Evolutionary conservation across 2,888 invertebrate genomes (phyloP).

Genomic region (Cylloceria caligata): DNA sequence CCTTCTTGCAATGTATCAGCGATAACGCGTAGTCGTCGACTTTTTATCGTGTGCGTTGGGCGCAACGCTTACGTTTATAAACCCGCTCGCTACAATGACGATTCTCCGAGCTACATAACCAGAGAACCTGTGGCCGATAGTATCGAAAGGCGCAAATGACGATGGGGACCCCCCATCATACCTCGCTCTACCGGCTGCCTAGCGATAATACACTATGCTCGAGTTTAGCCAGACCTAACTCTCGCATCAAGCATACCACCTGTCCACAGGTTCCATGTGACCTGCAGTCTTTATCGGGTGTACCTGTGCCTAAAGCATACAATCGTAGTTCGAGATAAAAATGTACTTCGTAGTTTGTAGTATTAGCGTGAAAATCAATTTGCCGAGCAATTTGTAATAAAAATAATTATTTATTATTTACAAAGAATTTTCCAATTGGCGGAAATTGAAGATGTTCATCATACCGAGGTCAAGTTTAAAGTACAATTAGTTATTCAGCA

Average conservation of each 20-base stretch:
- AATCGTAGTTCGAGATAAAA: background rate
- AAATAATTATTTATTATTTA: no score
- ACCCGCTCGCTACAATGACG: constrained; percentile 27
- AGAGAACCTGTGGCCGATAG: constrained; percentile 20
- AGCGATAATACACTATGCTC: constrained; percentile 54
- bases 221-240: constrained; percentile 40
- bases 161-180: constrained; percentile 30
- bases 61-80: constrained; percentile 47
- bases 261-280: constrained; percentile 45
- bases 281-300: constrained; percentile 51
- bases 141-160: constrained; percentile 51
- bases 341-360: background rate
- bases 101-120: constrained; percentile 42
- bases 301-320: constrained; percentile 50
- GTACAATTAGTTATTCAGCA: background rate
- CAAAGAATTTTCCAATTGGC: background rate
- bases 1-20: constrained; percentile 22
- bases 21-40: constrained; percentile 47
- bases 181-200: constrained; percentile 29
- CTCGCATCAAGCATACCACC: constrained; percentile 46
- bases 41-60: constrained; percentile 56
- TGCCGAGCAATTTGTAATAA: no score
- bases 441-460: background rate
- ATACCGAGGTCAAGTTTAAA: background rate
- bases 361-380: background rate